phyloP scores from a whole-genome alignment of 2,797 vertebrate genomes.

The Peromyscus melanophrys region DNA sequence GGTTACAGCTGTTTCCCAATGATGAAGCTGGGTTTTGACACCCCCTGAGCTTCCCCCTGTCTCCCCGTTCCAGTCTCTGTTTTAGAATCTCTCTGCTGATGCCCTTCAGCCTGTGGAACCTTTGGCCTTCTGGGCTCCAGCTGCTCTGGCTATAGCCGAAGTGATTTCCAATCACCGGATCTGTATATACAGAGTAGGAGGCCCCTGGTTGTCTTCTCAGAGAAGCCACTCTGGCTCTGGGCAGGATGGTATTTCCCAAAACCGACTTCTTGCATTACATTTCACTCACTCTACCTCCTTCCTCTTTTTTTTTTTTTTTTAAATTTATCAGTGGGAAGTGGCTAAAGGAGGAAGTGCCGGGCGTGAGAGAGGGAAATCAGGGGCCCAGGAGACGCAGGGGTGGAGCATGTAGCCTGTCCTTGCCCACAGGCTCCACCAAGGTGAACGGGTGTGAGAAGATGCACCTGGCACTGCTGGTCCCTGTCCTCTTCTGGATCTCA shows the following conservation, averaged over 20 bases:
- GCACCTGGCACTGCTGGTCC: neutral
- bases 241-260: conserved; percentile 54
- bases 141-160: neutral
- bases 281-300: neutral
- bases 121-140: neutral
- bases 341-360: conserved; percentile 64
- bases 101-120: neutral
- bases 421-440: accelerated
- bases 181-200: neutral
- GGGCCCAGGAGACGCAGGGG: neutral
- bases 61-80: neutral
- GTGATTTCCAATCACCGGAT: too few species aligned
- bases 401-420: accelerated
- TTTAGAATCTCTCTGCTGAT: neutral
- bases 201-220: neutral
- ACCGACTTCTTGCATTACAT: neutral
- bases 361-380: neutral
- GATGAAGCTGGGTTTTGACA: neutral
- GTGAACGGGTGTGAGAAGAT: neutral
- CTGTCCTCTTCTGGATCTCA: neutral
- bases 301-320: neutral
- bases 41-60: too few species aligned
- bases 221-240: accelerated
- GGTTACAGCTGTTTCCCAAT: neutral
- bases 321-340: neutral